Conservation (phyloP, 2,797 vertebrate genomes). For the Falco rusticolus region DNA sequence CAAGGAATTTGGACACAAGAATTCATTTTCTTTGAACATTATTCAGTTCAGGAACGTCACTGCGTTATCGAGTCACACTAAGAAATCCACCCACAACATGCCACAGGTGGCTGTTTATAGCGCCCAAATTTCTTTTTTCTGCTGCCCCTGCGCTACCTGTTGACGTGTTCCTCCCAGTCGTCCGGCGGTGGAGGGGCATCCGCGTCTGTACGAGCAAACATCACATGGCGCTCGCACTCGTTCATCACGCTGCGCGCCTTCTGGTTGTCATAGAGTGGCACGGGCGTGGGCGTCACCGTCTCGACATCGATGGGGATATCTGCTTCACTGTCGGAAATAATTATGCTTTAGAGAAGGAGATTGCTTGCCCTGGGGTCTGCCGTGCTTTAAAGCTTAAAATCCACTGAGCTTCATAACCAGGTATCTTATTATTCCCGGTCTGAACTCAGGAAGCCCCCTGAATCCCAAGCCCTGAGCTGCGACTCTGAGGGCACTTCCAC, state of each 20-base stretch:
- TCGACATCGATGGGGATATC: constrained; percentile 92
- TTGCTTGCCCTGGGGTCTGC: neutral
- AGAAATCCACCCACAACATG: neutral
- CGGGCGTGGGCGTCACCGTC: constrained; percentile 82
- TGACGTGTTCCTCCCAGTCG: constrained; percentile 97
- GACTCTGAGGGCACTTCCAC: accelerated
- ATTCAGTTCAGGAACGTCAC: neutral
- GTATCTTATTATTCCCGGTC: neutral
- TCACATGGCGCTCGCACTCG: constrained; percentile 94
- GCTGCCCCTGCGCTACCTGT: constrained; percentile 78
- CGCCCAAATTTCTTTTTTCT: accelerated
- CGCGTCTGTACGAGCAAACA: constrained; percentile 93
- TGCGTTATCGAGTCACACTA: accelerated
- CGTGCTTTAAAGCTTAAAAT: accelerated
- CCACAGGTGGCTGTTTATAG: accelerated
- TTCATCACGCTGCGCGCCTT: constrained; percentile 98
- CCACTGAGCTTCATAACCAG: too few species aligned
- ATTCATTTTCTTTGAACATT: neutral
- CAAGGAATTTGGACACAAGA: accelerated
- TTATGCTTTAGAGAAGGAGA: neutral
- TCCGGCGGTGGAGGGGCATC: constrained; percentile 93
- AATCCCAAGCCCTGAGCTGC: neutral
- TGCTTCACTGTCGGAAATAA: constrained; percentile 81
- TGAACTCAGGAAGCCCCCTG: neutral
- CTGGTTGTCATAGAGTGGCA: constrained; percentile 95